These are phyloP conservation scores for Limosa lapponica DNA, from an alignment of 2,797 vertebrate species.

Conservation along the genomic window DNA sequence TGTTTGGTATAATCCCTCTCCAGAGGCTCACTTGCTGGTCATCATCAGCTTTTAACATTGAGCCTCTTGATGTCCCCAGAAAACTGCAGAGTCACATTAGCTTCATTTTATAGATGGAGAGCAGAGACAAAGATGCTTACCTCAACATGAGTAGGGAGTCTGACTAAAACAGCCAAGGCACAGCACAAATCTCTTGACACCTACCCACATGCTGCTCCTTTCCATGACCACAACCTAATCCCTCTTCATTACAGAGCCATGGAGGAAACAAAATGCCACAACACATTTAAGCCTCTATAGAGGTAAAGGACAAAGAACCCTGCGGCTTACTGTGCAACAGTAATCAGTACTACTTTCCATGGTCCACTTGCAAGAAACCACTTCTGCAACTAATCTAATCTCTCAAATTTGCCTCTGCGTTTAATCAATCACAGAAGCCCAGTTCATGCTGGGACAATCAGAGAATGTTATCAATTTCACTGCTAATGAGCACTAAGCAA, in stretches of 20 bases:
- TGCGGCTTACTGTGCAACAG: background rate
- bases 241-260: conserved; percentile 1
- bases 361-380: background rate
- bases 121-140: background rate
- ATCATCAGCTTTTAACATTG: conserved; percentile 15
- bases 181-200: background rate
- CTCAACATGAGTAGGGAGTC: background rate
- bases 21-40: conserved; percentile 1
- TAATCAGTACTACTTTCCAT: background rate
- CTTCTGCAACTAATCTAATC: background rate
- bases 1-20: background rate
- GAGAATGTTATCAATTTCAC: conserved; percentile 8
- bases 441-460: conserved; percentile 2
- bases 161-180: background rate
- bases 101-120: background rate
- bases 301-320: conserved; percentile 3
- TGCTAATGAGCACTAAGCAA: background rate
- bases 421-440: background rate
- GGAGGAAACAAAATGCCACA: background rate
- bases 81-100: background rate
- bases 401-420: background rate
- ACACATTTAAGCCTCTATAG: background rate
- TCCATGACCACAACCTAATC: background rate
- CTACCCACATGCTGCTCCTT: background rate
- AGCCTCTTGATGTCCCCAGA: background rate